Base-by-base conservation (phyloP, 2,113 vertebrate species). In the Pteronura brasiliensis region DNA sequence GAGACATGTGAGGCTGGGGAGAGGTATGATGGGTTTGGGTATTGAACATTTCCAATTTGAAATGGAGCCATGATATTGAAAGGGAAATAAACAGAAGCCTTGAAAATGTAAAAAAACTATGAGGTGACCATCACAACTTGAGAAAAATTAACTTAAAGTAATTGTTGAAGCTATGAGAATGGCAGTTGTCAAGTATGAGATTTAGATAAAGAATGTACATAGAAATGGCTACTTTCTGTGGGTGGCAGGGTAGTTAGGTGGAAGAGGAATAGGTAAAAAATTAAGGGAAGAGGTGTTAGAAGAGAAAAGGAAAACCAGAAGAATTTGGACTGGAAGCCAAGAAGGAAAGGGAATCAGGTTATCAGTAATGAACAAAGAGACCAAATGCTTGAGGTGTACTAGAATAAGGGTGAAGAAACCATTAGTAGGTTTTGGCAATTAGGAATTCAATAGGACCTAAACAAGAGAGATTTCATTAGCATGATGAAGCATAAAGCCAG, bases 211-310 rank as follows among this genome's bases (percentile, higher is more conserved):
- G 42, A 36, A 6, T 12, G 1, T 29, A 63, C 11, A 57, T n/a
- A 72, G 20, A 95, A 63, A 79, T 72, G 61, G 7, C 20, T 82
- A 49, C 11, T 59, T 80, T 71, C 74, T 65, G 36, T 44, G 17
- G n/a, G 20, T 5, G 7, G 1, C 1, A 29, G 8, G 14, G 2
- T 18, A 7, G 34, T 27, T 71, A 15, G 6, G 21, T 3, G 86
- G 42, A 79, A 47, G 36, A 59, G 15, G 65, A 61, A 44, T 36
- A 92, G 31, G 21, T 49, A 47, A 47, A 69, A 93, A 7, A 80
- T 74, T 57, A 49, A 74, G 11, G 59, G 21, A 69, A 69, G 44
- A 59, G 4, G 17, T 42, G 3, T 57, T 49, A 49, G 17, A 57
- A 47, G 57, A 95, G 25, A 84, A 49, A 69, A 92, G 10, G 21